Percentiles rank a stretch among this genome's conserved stretches.
Conservation (phyloP, 2,797 vertebrate genomes). For the Huso huso region DNA sequence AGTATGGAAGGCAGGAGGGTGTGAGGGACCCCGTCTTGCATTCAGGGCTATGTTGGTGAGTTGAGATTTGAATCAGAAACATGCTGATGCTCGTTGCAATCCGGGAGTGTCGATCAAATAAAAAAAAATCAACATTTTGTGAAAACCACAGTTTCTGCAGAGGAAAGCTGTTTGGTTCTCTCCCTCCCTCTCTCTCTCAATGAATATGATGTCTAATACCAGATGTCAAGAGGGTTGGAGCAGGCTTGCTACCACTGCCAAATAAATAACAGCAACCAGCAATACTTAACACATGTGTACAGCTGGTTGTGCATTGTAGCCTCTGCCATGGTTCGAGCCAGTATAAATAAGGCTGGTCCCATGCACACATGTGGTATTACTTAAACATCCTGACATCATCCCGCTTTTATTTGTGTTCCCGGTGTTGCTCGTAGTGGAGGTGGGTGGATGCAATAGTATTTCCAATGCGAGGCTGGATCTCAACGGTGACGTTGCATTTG, state of each 20-base stretch:
- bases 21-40: too few species aligned
- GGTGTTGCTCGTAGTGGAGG: constrained; percentile 26
- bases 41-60: too few species aligned
- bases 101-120: too few species aligned
- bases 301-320: not conserved
- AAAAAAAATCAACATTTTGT: not conserved
- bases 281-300: not conserved
- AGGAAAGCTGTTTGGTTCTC: not conserved
- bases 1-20: too few species aligned
- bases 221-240: not conserved
- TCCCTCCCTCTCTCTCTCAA: not conserved
- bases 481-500: constrained; percentile 48
- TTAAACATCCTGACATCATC: constrained; percentile 28
- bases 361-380: constrained; percentile 34
- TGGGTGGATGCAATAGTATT: constrained; percentile 30
- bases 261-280: not conserved
- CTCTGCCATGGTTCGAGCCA: constrained; percentile 33
- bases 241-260: constrained; percentile 1
- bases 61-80: not conserved
- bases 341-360: constrained; percentile 35
- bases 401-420: constrained; percentile 34
- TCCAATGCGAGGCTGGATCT: constrained; percentile 48
- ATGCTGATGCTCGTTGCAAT: too few species aligned
- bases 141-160: not conserved
- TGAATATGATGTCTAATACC: not conserved